Conservation (phyloP, 2,888 invertebrate species). For the Apamea crenata region DNA sequence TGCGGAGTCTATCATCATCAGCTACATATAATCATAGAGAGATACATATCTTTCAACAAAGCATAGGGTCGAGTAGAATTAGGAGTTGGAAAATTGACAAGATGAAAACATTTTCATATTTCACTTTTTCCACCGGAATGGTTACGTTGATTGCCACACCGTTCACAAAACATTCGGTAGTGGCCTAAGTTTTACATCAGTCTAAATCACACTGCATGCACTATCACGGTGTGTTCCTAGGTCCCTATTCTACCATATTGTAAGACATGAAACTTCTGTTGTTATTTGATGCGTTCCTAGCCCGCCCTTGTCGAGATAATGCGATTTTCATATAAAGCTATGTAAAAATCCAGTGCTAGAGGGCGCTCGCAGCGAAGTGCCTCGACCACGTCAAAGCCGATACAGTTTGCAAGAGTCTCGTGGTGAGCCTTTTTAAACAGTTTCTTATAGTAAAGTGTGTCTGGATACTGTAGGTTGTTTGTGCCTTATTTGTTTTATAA, state of each 20-base stretch:
- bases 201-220: neutral
- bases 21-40: neutral
- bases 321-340: conserved; percentile 80
- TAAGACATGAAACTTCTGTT: conserved; percentile 37
- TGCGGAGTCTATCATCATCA: neutral
- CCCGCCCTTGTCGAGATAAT: conserved; percentile 70
- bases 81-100: no score
- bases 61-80: no score
- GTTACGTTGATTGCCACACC: neutral
- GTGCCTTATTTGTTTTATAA: conserved; percentile 11
- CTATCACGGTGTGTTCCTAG: neutral
- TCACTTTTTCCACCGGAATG: neutral
- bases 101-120: neutral
- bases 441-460: conserved; percentile 47
- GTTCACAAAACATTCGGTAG: neutral
- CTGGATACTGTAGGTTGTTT: conserved; percentile 31
- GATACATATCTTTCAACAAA: neutral
- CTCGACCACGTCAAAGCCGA: conserved; percentile 60
- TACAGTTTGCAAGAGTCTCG: conserved; percentile 66
- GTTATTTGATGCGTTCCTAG: conserved; percentile 2
- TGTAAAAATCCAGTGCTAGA: conserved; percentile 74
- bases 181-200: neutral
- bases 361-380: conserved; percentile 71
- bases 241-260: neutral
- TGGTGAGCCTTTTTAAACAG: conserved; percentile 61